A percentile compares a stretch with the other conserved stretches of the same genome.
phyloP scores from a whole-genome alignment of 2,888 invertebrate species.

The Pharmacophagus antenor region DNA sequence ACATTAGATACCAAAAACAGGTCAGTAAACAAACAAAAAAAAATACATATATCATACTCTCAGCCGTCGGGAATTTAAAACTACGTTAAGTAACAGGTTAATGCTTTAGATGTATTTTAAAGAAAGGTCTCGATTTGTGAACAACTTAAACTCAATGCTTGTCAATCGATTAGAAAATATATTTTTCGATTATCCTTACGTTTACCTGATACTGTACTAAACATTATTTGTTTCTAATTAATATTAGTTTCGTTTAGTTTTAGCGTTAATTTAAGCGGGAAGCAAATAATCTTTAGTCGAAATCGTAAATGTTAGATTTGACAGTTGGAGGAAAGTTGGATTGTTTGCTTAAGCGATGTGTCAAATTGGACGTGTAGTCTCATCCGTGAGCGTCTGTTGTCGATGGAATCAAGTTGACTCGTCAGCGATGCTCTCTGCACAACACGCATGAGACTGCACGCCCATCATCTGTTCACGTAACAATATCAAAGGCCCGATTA shows the following conservation, averaged over 20 bases:
- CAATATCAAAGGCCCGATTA: conserved; percentile 39
- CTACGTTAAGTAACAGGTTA: conserved; percentile 33
- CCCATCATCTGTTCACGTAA: neutral
- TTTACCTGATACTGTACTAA: neutral
- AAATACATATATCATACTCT: conserved; percentile 37
- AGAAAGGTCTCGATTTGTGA: neutral
- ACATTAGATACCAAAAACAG: conserved; percentile 53
- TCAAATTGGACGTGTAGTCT: conserved; percentile 27
- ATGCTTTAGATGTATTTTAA: conserved; percentile 23
- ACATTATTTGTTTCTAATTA: conserved; percentile 1
- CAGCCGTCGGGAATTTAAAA: conserved; percentile 34
- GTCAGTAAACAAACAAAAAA: too few species aligned
- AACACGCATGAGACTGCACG: conserved; percentile 8
- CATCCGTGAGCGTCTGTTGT: conserved; percentile 7
- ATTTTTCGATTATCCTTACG: neutral
- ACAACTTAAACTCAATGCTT: too few species aligned
- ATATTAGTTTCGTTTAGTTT: conserved; percentile 12
- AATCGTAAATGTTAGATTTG: neutral
- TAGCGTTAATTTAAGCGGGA: conserved; percentile 3
- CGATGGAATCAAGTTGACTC: neutral
- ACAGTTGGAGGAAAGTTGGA: neutral
- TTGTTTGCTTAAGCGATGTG: conserved; percentile 40
- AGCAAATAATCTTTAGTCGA: conserved; percentile 12
- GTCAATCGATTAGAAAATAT: conserved; percentile 8
- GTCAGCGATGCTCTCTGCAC: neutral